Evolutionary conservation across 2,888 invertebrate species (phyloP).

Genomic region (Tinea trinotella): DNA sequence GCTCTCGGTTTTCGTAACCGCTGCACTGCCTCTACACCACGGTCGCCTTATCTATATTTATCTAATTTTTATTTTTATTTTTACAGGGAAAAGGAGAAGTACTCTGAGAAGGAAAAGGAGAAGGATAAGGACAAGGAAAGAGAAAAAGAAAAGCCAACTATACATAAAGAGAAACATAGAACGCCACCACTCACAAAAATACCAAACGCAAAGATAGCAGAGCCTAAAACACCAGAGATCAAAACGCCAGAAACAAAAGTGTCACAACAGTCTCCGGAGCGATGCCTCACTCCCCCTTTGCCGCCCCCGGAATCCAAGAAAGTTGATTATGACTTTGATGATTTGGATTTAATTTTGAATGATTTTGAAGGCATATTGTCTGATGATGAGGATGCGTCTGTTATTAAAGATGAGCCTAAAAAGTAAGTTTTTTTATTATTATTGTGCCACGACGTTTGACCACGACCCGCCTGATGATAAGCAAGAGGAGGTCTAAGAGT

Average conservation of each 20-base stretch:
- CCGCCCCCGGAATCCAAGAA: slow-evolving; percentile 25
- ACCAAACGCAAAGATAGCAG: neutral
- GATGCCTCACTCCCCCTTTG: slow-evolving; percentile 35
- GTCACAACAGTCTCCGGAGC: neutral
- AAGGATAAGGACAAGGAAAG: slow-evolving; percentile 26
- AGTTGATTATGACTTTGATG: slow-evolving; percentile 38
- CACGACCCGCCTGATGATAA: no score
- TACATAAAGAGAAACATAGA: neutral
- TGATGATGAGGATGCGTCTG: slow-evolving; percentile 40
- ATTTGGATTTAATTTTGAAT: slow-evolving; percentile 53
- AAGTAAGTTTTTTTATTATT: slow-evolving; percentile 30
- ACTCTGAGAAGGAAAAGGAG: slow-evolving; percentile 25
- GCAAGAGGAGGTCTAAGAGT: no score
- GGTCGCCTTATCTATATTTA: no score
- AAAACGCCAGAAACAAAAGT: slow-evolving; percentile 21
- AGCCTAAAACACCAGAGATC: slow-evolving; percentile 26
- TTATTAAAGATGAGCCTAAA: slow-evolving; percentile 38
- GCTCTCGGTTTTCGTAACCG: no score
- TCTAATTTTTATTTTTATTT: no score
- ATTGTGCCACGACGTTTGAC: neutral
- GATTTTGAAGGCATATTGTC: slow-evolving; percentile 63
- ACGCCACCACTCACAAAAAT: neutral
- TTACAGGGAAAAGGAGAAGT: slow-evolving; percentile 40
- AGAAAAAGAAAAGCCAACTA: slow-evolving; percentile 26
- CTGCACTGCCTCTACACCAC: no score